These are phyloP conservation scores for Acrobeloides nanus DNA, from an alignment of 2,888 invertebrate species.

Conservation along the genomic window DNA sequence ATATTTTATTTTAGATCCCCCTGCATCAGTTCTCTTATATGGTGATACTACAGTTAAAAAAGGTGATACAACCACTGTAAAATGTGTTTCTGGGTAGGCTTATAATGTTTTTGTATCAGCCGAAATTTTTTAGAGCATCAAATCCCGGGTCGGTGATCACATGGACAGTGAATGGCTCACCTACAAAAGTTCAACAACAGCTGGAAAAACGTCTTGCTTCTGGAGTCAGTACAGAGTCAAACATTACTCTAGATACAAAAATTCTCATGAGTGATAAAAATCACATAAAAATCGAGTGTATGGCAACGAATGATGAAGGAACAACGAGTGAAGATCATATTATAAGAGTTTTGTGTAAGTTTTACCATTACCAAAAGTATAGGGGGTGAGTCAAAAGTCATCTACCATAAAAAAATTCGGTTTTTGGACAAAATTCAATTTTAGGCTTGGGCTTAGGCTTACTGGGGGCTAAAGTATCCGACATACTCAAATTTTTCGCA, in stretches of 20 bases:
- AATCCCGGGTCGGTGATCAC: conserved; percentile 44
- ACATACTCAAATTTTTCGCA: too few species aligned
- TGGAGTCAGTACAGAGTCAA: conserved; percentile 26
- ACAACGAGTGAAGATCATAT: conserved; percentile 36
- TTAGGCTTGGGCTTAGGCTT: too few species aligned
- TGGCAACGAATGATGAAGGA: conserved; percentile 45
- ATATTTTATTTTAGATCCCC: conserved; percentile 36
- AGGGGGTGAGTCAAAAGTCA: too few species aligned
- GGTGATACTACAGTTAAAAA: conserved; percentile 21
- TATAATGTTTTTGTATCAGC: conserved; percentile 3
- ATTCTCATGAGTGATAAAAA: conserved; percentile 26
- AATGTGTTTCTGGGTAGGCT: conserved; percentile 18
- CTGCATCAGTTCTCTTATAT: conserved; percentile 36
- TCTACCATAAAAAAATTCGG: too few species aligned
- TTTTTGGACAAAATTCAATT: too few species aligned
- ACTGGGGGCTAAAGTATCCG: too few species aligned
- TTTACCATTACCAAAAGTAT: conserved; percentile 8
- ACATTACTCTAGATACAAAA: conserved; percentile 24
- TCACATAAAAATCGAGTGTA: conserved; percentile 41
- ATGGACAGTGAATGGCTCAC: conserved; percentile 42
- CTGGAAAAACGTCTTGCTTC: conserved; percentile 18
- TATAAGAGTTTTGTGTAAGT: conserved; percentile 29
- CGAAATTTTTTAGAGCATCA: conserved; percentile 31
- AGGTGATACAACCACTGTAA: conserved; percentile 22
- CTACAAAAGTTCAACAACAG: conserved; percentile 23